Percentiles rank a stretch among this genome's conserved stretches.
phyloP scores from a whole-genome alignment of 2,113 vertebrate genomes.

The Bungarus multicinctus region DNA sequence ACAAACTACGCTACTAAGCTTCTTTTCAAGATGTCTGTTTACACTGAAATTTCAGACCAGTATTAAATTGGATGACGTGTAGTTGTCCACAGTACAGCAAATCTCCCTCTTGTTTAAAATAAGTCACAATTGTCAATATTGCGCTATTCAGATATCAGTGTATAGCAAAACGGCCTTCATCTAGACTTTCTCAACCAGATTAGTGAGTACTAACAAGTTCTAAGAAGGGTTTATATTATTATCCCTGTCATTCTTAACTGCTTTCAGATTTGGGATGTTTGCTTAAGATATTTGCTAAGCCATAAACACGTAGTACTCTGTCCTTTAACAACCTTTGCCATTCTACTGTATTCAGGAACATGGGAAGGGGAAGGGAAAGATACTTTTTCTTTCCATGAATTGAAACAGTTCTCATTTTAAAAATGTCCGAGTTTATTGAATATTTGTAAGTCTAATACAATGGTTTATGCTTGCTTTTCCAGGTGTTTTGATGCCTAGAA shows the following conservation, averaged over 20 bases:
- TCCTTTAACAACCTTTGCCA: constrained; percentile 50
- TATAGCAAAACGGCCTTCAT: constrained; percentile 13
- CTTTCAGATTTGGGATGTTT: constrained; percentile 45
- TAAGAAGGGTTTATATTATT: background rate
- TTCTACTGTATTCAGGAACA: constrained; percentile 17
- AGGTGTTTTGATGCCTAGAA: background rate
- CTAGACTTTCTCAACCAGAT: constrained; percentile 44
- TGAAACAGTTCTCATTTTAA: constrained; percentile 1
- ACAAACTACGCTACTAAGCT: background rate
- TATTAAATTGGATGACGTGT: background rate
- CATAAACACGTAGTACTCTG: constrained; percentile 40
- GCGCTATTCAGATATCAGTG: constrained; percentile 7
- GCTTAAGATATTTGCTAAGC: constrained; percentile 51
- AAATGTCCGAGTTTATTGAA: background rate
- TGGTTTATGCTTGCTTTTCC: background rate
- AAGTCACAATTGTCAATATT: background rate
- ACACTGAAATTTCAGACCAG: background rate
- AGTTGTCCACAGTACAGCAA: background rate
- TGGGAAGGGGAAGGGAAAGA: constrained; percentile 11
- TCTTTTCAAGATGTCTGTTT: background rate
- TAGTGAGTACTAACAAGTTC: constrained; percentile 42
- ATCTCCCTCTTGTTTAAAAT: constrained; percentile 23
- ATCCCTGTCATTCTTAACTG: background rate
- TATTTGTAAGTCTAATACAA: constrained; percentile 1
- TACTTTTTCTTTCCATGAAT: background rate